Evolutionary conservation across 2,888 invertebrate species (phyloP), one percentile per base, ranked within the genome.

Genomic region (Mythimna lalbum): DNA sequence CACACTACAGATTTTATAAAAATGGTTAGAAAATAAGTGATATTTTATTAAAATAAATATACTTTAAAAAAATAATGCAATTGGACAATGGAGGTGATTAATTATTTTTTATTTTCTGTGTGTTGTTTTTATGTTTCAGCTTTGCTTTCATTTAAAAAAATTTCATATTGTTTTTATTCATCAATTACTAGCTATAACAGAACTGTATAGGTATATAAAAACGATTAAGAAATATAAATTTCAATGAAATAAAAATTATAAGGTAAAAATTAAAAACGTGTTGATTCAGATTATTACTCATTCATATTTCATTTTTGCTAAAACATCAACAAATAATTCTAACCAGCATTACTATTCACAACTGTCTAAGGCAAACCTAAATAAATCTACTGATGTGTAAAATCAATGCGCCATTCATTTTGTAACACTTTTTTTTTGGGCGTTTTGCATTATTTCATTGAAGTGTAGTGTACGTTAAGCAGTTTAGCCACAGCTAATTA

Each of bases 41-140:
- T n/a, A 55, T 69, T 76, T 21, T 56, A 65, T 27, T 56, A 0
- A 10, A 12, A 14, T 2, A 9, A n/a, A 9, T 74, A 6, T 12
- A 3, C 21, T 31, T 49, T 71, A 6, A 6, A 7, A 43, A 17
- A 17, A 43, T 43, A 43, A 43, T 43, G 43, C 6, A 27, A 50
- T 21, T 56, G 49, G 49, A 69, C n/a, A 69, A 43, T 43, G 17
- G 17, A 31, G 47, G 31, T 72, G 27, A 69, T 36, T 17, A 47
- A 14, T 43, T 19, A 9, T 3, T 6, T 47, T 33, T 60, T 47
- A 19, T 33, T 55, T 43, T 43, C 1, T 36, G 1, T 19, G 5
- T 39, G 7, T 31, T 31, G 7, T 23, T 12, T 33, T 5, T 19
- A 10, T 14, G 23, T 52, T 52, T 43, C 6, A 43, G 23, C 33